phyloP scores from a whole-genome alignment of 1,140 invertebrate species.

The Frieseomelitta varia region DNA sequence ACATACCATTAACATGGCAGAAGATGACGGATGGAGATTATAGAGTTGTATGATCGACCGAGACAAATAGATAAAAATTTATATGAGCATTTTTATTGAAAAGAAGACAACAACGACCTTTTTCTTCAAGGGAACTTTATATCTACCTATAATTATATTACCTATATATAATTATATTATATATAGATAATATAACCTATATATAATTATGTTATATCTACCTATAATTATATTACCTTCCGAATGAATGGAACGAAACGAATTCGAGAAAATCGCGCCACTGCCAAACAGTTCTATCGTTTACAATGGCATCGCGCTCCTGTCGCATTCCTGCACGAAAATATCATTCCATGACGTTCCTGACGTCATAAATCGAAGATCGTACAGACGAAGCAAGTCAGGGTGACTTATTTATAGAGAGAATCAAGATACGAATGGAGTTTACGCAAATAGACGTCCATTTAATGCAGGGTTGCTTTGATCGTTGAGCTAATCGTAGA shows the following conservation, averaged over 20 bases:
- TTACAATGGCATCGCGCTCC: background rate
- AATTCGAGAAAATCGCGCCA: background rate
- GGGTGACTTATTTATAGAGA: constrained; percentile 54
- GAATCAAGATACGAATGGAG: constrained; percentile 4
- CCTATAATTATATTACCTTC: no score
- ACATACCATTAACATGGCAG: background rate
- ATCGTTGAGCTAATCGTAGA: background rate
- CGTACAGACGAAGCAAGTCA: constrained; percentile 5
- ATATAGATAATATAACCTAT: no score
- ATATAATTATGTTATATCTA: no score
- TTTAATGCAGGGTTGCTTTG: constrained; percentile 2
- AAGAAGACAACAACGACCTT: background rate
- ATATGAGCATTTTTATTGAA: background rate
- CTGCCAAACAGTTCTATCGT: background rate
- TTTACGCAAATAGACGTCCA: background rate
- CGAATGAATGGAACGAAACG: background rate
- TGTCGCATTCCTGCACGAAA: background rate
- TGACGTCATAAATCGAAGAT: constrained; percentile 50
- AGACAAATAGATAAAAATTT: background rate
- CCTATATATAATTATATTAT: no score
- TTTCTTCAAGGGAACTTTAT: background rate
- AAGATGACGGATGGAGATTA: background rate
- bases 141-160: no score
- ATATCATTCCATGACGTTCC: constrained; percentile 5
- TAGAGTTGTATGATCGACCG: background rate